phyloP scores from a whole-genome alignment of 2,888 invertebrate genomes.

The Osedax frankpressi region DNA sequence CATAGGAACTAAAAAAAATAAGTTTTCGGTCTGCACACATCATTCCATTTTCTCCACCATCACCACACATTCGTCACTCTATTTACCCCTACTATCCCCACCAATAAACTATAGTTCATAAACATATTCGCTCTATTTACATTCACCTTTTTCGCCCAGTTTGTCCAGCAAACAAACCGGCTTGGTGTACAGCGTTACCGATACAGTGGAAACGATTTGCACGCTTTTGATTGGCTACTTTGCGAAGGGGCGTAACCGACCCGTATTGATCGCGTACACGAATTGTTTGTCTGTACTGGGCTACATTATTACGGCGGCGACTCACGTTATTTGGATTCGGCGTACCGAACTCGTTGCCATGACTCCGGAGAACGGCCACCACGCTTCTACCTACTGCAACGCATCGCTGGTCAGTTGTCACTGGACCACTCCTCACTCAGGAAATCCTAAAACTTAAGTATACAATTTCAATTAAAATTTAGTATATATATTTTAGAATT shows the following conservation, averaged over 20 bases:
- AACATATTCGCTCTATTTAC: too few relatives aligned
- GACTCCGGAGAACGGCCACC: too few relatives aligned
- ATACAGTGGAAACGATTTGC: not conserved
- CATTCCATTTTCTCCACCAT: too few relatives aligned
- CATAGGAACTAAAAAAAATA: too few relatives aligned
- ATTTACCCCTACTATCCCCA: not conserved
- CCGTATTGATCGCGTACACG: not conserved
- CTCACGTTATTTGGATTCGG: not conserved
- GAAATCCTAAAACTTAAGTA: too few relatives aligned
- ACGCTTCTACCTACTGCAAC: too few relatives aligned
- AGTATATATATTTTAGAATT: too few relatives aligned
- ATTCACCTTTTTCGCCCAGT: too few relatives aligned
- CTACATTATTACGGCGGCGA: not conserved
- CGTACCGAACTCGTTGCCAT: not conserved
- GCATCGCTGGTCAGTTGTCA: too few relatives aligned
- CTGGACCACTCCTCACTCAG: too few relatives aligned
- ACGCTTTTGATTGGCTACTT: not conserved
- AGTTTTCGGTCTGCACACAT: too few relatives aligned
- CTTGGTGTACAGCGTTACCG: not conserved
- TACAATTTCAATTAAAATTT: too few relatives aligned
- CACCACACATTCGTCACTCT: not conserved
- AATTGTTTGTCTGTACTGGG: not conserved
- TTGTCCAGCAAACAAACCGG: not conserved
- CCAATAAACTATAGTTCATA: not conserved
- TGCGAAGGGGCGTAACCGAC: not conserved